Conservation (phyloP, 2,888 invertebrate genomes). For the Xylota segnis region DNA sequence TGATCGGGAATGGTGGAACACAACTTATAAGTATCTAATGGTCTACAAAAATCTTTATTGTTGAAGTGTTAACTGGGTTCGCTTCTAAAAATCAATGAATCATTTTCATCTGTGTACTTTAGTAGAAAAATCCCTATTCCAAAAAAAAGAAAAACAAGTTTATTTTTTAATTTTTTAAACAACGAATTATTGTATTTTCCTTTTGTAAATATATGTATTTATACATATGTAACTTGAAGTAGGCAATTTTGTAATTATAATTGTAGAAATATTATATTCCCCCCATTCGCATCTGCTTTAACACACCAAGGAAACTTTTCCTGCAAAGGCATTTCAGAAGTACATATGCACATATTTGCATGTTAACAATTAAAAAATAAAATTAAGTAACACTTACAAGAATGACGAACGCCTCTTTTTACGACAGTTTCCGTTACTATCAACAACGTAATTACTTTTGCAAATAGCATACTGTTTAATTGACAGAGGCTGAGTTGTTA, state of each 20-base stretch:
- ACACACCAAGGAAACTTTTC: constrained; percentile 20
- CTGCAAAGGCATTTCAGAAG: constrained; percentile 23
- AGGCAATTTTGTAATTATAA: neutral
- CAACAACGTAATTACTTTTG: neutral
- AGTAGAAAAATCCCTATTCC: too few relatives aligned
- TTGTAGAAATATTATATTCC: neutral
- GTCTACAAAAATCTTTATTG: too few relatives aligned
- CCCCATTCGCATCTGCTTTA: constrained; percentile 14
- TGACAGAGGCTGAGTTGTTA: neutral
- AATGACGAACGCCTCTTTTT: constrained; percentile 9
- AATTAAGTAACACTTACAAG: constrained; percentile 34
- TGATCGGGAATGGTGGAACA: too few relatives aligned
- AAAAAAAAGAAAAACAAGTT: neutral
- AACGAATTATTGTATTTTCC: too few relatives aligned
- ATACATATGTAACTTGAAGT: too few relatives aligned
- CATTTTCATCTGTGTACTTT: too few relatives aligned
- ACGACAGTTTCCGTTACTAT: constrained; percentile 8
- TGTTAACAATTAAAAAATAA: neutral
- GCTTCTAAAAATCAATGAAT: too few relatives aligned
- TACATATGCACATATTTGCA: too few relatives aligned
- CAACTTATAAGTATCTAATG: too few relatives aligned
- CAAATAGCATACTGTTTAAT: neutral
- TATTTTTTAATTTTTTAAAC: neutral
- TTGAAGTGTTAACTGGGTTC: too few relatives aligned
- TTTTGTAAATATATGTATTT: neutral